phyloP scores from a whole-genome alignment of 2,888 invertebrate genomes.

The Drosophila aldrichi region DNA sequence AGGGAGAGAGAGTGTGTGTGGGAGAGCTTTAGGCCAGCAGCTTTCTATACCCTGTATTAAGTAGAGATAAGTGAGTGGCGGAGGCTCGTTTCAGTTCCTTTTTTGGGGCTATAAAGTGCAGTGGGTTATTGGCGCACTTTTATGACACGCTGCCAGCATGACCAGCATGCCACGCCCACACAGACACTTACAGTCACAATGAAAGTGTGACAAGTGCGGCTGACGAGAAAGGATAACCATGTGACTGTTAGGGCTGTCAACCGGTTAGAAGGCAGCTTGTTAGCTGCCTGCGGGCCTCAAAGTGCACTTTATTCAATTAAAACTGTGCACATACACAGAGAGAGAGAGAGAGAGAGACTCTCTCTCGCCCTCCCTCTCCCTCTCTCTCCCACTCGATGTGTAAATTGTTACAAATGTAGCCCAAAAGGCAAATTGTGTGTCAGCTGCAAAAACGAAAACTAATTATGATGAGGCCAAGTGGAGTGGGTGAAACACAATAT shows the following conservation, averaged over 20 bases:
- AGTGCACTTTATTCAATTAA: slow-evolving; percentile 79
- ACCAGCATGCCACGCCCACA: slow-evolving; percentile 8
- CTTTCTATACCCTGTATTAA: slow-evolving; percentile 44
- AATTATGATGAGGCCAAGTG: slow-evolving; percentile 52
- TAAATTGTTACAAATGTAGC: slow-evolving; percentile 63
- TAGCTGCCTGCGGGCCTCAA: slow-evolving; percentile 46
- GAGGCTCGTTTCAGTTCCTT: background rate
- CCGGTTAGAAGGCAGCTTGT: background rate
- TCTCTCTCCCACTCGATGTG: slow-evolving; percentile 17
- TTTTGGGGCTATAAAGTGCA: slow-evolving; percentile 64
- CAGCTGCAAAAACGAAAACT: slow-evolving; percentile 66
- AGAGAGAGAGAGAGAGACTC: too few relatives aligned
- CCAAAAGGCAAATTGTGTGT: slow-evolving; percentile 69
- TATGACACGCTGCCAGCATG: slow-evolving; percentile 54
- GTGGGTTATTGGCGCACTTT: slow-evolving; percentile 78
- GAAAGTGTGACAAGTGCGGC: slow-evolving; percentile 67
- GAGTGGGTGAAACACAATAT: slow-evolving; percentile 5
- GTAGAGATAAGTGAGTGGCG: slow-evolving; percentile 23
- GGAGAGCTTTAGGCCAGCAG: slow-evolving; percentile 14
- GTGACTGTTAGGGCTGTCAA: background rate
- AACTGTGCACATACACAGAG: slow-evolving; percentile 35
- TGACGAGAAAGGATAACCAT: background rate
- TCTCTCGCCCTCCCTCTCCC: background rate
- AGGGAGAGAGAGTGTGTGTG: background rate
- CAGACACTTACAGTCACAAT: slow-evolving; percentile 46